These are phyloP conservation scores for Tortrix viridana DNA, from an alignment of 2,888 invertebrate species.

Conservation along the genomic window DNA sequence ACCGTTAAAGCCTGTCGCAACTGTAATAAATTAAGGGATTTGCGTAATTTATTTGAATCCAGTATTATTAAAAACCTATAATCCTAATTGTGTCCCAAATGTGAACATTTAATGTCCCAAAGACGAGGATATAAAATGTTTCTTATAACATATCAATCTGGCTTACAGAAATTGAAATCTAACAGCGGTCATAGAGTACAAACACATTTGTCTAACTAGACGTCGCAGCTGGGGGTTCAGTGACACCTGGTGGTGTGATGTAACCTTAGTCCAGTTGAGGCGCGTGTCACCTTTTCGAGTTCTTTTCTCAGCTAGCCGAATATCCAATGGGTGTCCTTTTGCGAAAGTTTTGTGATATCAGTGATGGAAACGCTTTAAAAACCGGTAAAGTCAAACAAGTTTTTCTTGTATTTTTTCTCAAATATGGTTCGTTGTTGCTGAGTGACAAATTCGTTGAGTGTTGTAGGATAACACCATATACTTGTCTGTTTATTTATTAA, in stretches of 20 bases:
- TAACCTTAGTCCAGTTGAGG: constrained; percentile 29
- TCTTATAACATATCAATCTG: constrained; percentile 33
- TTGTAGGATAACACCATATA: too few relatives aligned
- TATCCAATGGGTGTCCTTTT: constrained; percentile 5
- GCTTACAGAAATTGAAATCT: constrained; percentile 29
- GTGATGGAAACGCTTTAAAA: constrained; percentile 12
- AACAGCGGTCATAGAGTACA: constrained; percentile 23
- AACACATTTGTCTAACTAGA: constrained; percentile 32
- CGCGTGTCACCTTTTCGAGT: constrained; percentile 1
- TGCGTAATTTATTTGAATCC: constrained; percentile 55
- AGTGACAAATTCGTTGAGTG: constrained; percentile 11
- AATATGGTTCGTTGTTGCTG: constrained; percentile 17
- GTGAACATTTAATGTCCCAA: constrained; percentile 36
- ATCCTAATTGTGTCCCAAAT: constrained; percentile 35
- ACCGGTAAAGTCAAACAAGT: constrained; percentile 20
- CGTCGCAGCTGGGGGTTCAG: constrained; percentile 35
- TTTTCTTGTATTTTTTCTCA: constrained; percentile 21
- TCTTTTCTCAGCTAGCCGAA: neutral
- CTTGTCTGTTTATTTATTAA: too few relatives aligned
- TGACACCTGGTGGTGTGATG: constrained; percentile 38
- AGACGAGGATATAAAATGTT: constrained; percentile 13
- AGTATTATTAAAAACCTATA: constrained; percentile 40
- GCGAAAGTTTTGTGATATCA: constrained; percentile 23
- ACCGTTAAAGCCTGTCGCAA: constrained; percentile 53
- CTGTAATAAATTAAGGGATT: constrained; percentile 65